phyloP scores from a whole-genome alignment of 1,140 invertebrate genomes.

The Dendroctonus valens region DNA sequence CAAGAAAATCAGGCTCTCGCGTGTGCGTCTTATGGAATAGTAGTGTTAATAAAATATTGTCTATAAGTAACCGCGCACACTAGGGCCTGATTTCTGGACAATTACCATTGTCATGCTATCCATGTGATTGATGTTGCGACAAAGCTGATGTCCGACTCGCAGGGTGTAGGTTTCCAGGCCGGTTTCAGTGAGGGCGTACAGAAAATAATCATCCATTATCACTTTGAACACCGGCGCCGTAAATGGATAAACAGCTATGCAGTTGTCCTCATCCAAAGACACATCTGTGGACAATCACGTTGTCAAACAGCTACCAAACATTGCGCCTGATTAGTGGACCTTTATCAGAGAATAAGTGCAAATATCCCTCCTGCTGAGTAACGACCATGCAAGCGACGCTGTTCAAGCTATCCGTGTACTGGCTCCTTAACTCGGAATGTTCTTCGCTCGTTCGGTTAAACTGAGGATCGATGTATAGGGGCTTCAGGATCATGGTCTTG shows the following conservation, averaged over 20 bases:
- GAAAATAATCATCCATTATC: conserved; percentile 64
- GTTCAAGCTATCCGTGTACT: conserved; percentile 39
- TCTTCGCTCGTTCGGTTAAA: conserved; percentile 33
- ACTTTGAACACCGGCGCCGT: conserved; percentile 69
- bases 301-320: no score
- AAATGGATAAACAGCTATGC: conserved; percentile 60
- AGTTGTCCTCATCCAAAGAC: conserved; percentile 41
- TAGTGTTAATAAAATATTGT: no score
- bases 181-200: conserved; percentile 74
- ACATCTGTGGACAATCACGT: no score
- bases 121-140: conserved; percentile 43
- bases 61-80: no score
- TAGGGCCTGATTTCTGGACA: no score
- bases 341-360: conserved; percentile 56
- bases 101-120: conserved; percentile 46
- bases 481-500: conserved; percentile 47
- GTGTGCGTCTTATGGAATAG: no score
- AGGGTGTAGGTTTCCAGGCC: conserved; percentile 78
- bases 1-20: no score
- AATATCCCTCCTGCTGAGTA: conserved; percentile 58
- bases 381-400: conserved; percentile 52
- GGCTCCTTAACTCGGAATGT: conserved; percentile 36
- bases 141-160: conserved; percentile 60
- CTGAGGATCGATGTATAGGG: conserved; percentile 46
- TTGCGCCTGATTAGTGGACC: conserved; percentile 11